Evolutionary conservation across 2,113 vertebrate species (phyloP), one percentile per base, ranked within the genome.

Genomic region (Nycticebus coucang): DNA sequence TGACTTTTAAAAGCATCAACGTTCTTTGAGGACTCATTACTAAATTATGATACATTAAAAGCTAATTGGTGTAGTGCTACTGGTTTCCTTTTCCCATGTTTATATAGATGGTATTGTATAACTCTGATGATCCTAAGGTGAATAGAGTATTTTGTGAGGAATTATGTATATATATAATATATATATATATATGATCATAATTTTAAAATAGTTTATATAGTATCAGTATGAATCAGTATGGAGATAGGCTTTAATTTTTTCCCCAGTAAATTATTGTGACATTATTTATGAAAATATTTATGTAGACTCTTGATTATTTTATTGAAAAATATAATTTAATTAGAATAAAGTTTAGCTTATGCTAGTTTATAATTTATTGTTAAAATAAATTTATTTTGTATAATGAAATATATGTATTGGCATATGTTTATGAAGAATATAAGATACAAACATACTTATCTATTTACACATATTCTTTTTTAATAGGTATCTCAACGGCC

Each of bases 401-500:
- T 96, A 45, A 64, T 75, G 0, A 30, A 94, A 28, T 66, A 53
- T 85, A 62, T 78, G 50, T 93, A 60, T 94, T 66, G 82, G 14
- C 30, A 57, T 45, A 19, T 35, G 30, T 89, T 37, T 89, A 7
- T 60, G 82, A 82, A 37, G 92, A 37, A 11, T 55, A 17, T 92
- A 69, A 90, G 5, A 59, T 50, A n/a, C 35, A 90, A 80, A 62
- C 30, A 75, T 45, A 60, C 1, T 12, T 69, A 59, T 60, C 28
- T 72, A 92, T 83, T 93, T 87, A 37, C 10, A 79, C 0, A n/a
- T 75, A 12, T 84, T 2, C 74, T 5, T 90, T 97, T 93, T 96
- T 55, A 91, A 94, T 93, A 98, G 96, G 86, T 97, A 77, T 97
- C 97, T 92, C 97, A 97, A 7, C 96, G 79, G 28, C 94, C 97